These are phyloP conservation scores for Temnothorax longispinosus DNA, from an alignment of 1,140 invertebrate genomes.

Conservation along the genomic window DNA sequence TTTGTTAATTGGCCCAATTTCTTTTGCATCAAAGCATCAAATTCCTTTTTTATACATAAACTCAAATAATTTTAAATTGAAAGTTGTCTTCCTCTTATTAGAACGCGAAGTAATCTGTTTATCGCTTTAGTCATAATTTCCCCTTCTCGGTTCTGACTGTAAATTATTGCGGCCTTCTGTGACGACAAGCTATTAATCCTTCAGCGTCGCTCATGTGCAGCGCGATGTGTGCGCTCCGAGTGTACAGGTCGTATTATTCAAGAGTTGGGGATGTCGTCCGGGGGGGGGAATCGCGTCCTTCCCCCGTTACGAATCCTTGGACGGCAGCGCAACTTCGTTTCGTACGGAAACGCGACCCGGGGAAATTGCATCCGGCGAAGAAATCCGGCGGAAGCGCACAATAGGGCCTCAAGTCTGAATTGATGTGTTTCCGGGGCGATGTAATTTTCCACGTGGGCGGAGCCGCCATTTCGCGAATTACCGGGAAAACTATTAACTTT, in stretches of 20 bases:
- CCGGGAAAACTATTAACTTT: constrained; percentile 42
- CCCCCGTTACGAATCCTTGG: constrained; percentile 9
- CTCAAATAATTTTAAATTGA: not conserved
- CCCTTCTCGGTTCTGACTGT: not conserved
- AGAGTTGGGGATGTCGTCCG: not conserved
- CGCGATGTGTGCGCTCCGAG: not conserved
- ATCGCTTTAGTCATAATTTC: not conserved
- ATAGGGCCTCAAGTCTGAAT: constrained; percentile 13
- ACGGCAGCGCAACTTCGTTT: constrained; percentile 31
- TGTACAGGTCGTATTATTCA: constrained; percentile 41
- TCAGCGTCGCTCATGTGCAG: not conserved
- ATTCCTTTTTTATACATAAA: not conserved
- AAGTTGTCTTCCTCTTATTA: not conserved
- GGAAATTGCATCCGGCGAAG: constrained; percentile 37
- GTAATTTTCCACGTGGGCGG: constrained; percentile 24
- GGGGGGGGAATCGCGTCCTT: not conserved
- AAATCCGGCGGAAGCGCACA: constrained; percentile 32
- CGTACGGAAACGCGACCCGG: constrained; percentile 27
- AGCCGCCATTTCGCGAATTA: constrained; percentile 23
- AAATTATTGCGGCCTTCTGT: constrained; percentile 28
- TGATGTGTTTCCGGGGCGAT: constrained; percentile 35
- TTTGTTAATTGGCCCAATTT: not conserved
- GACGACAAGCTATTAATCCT: constrained; percentile 50
- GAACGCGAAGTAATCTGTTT: not conserved
- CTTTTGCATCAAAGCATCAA: not conserved